Conservation (phyloP, 2,113 vertebrate species). For the Silurus meridionalis region DNA sequence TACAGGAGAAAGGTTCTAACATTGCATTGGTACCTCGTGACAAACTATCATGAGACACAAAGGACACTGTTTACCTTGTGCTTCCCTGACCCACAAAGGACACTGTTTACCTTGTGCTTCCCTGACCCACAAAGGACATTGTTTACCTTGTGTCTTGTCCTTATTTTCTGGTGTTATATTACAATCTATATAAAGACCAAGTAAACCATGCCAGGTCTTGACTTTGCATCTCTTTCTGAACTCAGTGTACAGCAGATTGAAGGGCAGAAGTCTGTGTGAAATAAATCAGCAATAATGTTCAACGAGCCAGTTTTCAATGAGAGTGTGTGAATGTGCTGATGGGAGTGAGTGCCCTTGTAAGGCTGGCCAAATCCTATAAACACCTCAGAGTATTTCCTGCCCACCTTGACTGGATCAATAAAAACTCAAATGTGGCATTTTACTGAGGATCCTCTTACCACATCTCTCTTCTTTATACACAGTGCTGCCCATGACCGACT, state of each 20-base stretch:
- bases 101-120: not conserved
- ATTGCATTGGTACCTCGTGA: not conserved
- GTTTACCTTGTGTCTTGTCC: not conserved
- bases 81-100: not conserved
- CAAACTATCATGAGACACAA: not conserved
- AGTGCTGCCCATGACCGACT: not conserved
- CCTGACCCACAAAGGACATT: not conserved
- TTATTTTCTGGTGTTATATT: conserved; percentile 8
- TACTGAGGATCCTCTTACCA: conserved; percentile 38
- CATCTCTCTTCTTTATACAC: not conserved
- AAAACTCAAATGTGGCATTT: conserved; percentile 50
- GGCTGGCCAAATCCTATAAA: conserved; percentile 68
- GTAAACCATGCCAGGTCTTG: conserved; percentile 2
- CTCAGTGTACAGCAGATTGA: not conserved
- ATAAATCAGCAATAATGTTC: not conserved
- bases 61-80: not conserved
- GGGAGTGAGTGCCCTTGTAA: conserved; percentile 61
- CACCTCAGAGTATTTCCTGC: conserved; percentile 74
- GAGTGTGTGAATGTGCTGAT: conserved; percentile 54
- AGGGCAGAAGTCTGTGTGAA: not conserved
- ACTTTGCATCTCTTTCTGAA: conserved; percentile 32
- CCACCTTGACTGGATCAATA: conserved; percentile 68
- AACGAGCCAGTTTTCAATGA: not conserved
- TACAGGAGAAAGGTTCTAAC: not conserved
- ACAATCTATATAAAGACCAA: conserved; percentile 19